phyloP scores from a whole-genome alignment of 1,140 invertebrate genomes.

The Drosophila ercepeae region DNA sequence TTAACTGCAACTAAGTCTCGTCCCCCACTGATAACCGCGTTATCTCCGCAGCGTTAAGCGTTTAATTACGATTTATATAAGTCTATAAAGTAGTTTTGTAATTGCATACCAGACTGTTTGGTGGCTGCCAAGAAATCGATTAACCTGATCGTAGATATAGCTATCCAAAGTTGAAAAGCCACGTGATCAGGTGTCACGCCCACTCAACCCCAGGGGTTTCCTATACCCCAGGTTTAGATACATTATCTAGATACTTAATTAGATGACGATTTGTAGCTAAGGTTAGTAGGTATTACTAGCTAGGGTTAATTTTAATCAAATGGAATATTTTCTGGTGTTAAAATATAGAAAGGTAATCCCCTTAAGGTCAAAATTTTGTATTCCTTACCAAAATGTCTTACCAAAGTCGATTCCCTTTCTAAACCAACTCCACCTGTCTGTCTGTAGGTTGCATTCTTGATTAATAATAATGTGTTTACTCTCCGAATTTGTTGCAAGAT shows the following conservation, averaged over 20 bases:
- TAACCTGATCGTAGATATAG: not conserved
- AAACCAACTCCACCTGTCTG: not conserved
- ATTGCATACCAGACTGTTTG: conserved; percentile 27
- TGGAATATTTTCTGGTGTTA: not conserved
- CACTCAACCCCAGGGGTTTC: conserved; percentile 3
- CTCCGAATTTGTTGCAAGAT: conserved; percentile 43
- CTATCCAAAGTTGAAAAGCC: conserved; percentile 25
- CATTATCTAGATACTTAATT: conserved; percentile 20
- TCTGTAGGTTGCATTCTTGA: conserved; percentile 13
- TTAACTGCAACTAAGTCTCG: conserved; percentile 27
- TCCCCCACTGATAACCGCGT: conserved; percentile 24
- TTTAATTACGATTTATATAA: conserved; percentile 46
- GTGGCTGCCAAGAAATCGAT: conserved; percentile 22
- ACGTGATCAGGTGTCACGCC: conserved; percentile 15
- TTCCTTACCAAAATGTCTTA: conserved; percentile 1
- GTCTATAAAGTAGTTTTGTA: conserved; percentile 26
- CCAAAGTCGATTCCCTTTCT: not conserved
- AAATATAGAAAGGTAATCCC: not conserved
- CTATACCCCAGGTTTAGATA: conserved; percentile 11
- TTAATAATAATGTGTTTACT: conserved; percentile 41
- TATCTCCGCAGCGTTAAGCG: conserved; percentile 6
- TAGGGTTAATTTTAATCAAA: not conserved
- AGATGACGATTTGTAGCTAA: not conserved
- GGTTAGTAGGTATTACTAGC: conserved; percentile 5
- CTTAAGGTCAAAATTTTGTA: not conserved